Base-by-base conservation (phyloP, 2,888 invertebrate genomes). In the Nymphalis c-album region DNA sequence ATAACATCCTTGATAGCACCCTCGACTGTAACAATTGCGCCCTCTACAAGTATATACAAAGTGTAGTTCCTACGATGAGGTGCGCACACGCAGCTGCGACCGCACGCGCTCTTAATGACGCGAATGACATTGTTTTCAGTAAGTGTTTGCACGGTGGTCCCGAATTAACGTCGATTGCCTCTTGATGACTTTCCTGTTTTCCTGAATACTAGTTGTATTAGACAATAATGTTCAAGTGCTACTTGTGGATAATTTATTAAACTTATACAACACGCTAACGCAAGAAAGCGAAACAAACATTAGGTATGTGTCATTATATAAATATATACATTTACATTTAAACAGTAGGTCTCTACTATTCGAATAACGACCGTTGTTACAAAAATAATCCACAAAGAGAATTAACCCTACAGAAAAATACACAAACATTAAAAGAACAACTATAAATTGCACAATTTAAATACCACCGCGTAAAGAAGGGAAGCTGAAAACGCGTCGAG, bases 51-150 rank as follows among this genome's bases (percentile, higher is more conserved):
- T 64, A 57, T 48, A 46, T 40, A 63, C 55, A 55, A 46, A 31
- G 40, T 13, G 35, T 40, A 40, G 40, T 40, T 40, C 13, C 68
- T 55, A 57, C 57, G 59, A 63, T 67, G 72, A 73, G 73, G 75
- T 75, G 75, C 77, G 78, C 79, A 76, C 62, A 76, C 79, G 81
- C 90, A 90, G 89, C 89, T 90, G 90, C 80, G 77, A 60, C 64
- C 78, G 84, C 90, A 89, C 90, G 88, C 86, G 89, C 85, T 83
- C 87, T 87, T 85, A 85, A 86, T 88, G 81, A 81, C 76, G 76
- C 75, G 72, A 71, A 60, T 74, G 72, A 76, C 78, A 85, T 88
- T 87, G 86, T 87, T 79, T 70, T 62, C 31, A 47, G 31, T 64
- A 40, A 76, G 76, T 74, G 73, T 75, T 73, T 76, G 78, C 76